Evolutionary conservation across 1,140 invertebrate species (phyloP).

Genomic region (Olivierus martensii): DNA sequence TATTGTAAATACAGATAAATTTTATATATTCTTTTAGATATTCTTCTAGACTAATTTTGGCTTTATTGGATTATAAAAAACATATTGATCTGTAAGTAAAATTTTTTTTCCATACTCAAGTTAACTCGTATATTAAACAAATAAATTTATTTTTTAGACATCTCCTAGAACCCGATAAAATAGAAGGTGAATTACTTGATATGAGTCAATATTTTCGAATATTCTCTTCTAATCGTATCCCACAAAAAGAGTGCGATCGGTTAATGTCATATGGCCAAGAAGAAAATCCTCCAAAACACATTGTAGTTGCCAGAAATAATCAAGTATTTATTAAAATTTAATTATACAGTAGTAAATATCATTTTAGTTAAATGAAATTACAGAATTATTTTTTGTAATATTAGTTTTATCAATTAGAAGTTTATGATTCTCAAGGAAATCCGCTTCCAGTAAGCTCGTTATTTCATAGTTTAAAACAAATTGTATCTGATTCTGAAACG

Average conservation of each 20-base stretch:
- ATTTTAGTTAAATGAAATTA: neutral
- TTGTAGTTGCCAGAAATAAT: conserved; percentile 67
- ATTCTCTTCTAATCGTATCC: conserved; percentile 70
- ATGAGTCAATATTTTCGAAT: conserved; percentile 82
- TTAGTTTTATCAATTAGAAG: neutral
- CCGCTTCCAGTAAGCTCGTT: neutral
- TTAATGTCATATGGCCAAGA: conserved; percentile 38
- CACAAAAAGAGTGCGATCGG: conserved; percentile 45
- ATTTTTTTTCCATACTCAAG: no score
- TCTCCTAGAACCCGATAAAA: conserved; percentile 55
- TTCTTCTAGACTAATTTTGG: conserved; percentile 52
- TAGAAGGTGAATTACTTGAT: conserved; percentile 62
- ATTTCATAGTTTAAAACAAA: no score
- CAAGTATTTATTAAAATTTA: conserved; percentile 42
- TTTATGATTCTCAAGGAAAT: neutral
- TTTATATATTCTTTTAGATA: conserved; percentile 29
- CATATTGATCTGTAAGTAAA: conserved; percentile 39
- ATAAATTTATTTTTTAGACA: conserved; percentile 15
- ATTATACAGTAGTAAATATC: no score
- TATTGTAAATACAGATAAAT: no score
- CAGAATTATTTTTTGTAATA: neutral
- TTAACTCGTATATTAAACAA: neutral
- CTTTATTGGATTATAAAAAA: conserved; percentile 51
- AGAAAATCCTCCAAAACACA: conserved; percentile 47
- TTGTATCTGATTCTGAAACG: neutral